Conservation (phyloP, 2,113 vertebrate genomes). For the Grus americana region DNA sequence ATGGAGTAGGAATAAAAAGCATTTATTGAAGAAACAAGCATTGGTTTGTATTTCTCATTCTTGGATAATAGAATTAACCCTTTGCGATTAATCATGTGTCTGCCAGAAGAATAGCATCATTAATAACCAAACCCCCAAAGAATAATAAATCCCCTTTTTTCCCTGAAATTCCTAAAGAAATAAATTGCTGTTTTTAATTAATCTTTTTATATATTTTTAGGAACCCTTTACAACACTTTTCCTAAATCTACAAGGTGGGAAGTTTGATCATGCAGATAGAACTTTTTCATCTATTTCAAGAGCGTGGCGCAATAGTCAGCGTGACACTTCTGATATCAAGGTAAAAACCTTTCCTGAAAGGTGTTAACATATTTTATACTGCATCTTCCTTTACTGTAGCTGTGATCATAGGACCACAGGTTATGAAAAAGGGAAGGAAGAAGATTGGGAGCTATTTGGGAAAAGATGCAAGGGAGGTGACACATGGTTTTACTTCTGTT, state of each 20-base stretch:
- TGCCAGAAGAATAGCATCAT: neutral
- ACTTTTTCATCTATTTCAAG: constrained; percentile 95
- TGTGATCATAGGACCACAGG: neutral
- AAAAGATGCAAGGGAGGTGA: neutral
- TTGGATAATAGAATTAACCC: neutral
- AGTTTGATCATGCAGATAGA: constrained; percentile 97
- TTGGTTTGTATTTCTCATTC: neutral
- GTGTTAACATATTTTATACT: rapidly evolving
- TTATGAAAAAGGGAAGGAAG: neutral
- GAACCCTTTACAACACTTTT: constrained; percentile 98
- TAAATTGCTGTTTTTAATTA: neutral
- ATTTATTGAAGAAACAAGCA: neutral
- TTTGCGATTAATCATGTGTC: neutral
- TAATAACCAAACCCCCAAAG: neutral
- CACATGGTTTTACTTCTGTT: neutral
- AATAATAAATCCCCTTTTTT: neutral
- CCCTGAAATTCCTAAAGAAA: neutral
- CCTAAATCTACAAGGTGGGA: constrained; percentile 97
- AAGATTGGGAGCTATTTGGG: neutral
- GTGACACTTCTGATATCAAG: constrained; percentile 98
- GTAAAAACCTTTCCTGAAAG: constrained; percentile 64
- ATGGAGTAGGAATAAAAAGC: neutral
- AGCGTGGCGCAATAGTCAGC: constrained; percentile 97
- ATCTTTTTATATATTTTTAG: constrained; percentile 57
- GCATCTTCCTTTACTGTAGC: neutral